Base-by-base conservation (phyloP, 1,140 invertebrate genomes). In the Nasonia longicornis region DNA sequence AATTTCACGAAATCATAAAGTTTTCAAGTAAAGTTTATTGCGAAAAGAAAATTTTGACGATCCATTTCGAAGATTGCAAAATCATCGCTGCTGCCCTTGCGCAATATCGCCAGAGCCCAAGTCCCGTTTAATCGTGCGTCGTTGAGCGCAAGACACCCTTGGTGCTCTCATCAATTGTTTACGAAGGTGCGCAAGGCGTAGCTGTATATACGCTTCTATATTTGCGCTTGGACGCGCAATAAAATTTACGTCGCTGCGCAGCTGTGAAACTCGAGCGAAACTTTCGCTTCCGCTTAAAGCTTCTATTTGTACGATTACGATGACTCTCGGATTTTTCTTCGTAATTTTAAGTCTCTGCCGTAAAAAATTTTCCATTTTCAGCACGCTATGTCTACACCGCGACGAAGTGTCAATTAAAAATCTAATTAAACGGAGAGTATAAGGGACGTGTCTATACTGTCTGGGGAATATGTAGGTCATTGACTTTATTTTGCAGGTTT, bases 141-240 rank as follows among this genome's bases (percentile, higher is more conserved):
- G 58, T 67, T 29, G n/a, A 67, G n/a, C 66, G 6, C 20, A 12
- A 29, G 66, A 22, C 26, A 11, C 66, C 8, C 31, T 6, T 63
- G 58, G n/a, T 14, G 7, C 14, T 10, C 64, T 29, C 22, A 63
- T 20, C n/a, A 63, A 31, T 67, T 67, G 64, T 67, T 67, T 29
- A 67, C 64, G 64, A 69, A 66, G 63, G 31, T 35, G 10, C 10
- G 31, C 35, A 71, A 26, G 6, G 2, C 20, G 14, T 20, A 71
- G 11, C 69, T 71, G 1, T 26, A 26, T 26, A 20, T 16, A 29
- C 31, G 69, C 10, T 10, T 38, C 38, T 26, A 63, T 74, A 63
- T 74, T 74, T 74, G 12, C 48, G 29, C n/a, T 63, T 35, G 72
- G 14, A 74, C 48, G 72, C 3, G 45, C 26, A 74, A 74, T 74